These are phyloP conservation scores for Marmota monax DNA, from an alignment of 2,113 vertebrate species.

Conservation along the genomic window DNA sequence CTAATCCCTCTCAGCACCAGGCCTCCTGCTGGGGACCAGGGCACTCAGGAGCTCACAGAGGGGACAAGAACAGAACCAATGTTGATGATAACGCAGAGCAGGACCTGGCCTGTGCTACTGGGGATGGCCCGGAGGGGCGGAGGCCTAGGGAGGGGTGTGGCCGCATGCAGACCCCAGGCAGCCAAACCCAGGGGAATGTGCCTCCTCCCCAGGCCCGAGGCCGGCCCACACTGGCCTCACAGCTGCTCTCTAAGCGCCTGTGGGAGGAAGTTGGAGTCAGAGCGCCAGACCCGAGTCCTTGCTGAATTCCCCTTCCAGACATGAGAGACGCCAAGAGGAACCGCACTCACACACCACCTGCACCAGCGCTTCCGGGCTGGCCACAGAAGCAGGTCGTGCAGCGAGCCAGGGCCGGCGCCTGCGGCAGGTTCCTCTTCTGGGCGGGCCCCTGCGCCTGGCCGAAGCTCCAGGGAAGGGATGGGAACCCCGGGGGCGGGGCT, in stretches of 20 bases:
- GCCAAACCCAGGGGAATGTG: too few relatives aligned
- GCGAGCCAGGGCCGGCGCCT: slow-evolving; percentile 26
- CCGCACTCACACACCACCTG: slow-evolving; percentile 84
- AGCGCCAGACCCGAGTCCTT: slow-evolving; percentile 70
- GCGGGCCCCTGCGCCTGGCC: slow-evolving; percentile 39
- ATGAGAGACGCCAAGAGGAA: slow-evolving; percentile 82
- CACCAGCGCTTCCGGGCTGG: slow-evolving; percentile 80
- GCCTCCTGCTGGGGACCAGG: not conserved
- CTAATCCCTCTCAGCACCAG: not conserved
- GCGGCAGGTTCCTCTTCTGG: slow-evolving; percentile 74
- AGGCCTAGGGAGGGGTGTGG: not conserved
- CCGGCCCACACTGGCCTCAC: not conserved
- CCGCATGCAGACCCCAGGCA: too few relatives aligned
- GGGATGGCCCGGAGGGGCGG: not conserved
- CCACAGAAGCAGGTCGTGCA: slow-evolving; percentile 78
- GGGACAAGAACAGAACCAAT: too few relatives aligned
- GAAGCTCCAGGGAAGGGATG: too few relatives aligned
- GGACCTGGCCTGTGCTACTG: not conserved
- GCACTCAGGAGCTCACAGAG: too few relatives aligned
- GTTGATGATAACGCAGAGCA: not conserved
- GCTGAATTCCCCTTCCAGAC: slow-evolving; percentile 87
- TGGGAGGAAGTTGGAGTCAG: slow-evolving; percentile 81
- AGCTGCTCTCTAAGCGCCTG: not conserved
- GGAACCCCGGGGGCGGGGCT: not conserved
- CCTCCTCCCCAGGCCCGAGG: too few relatives aligned